Evolutionary conservation across 1,140 invertebrate genomes (phyloP).

Genomic region (Metopolophium dirhodum): DNA sequence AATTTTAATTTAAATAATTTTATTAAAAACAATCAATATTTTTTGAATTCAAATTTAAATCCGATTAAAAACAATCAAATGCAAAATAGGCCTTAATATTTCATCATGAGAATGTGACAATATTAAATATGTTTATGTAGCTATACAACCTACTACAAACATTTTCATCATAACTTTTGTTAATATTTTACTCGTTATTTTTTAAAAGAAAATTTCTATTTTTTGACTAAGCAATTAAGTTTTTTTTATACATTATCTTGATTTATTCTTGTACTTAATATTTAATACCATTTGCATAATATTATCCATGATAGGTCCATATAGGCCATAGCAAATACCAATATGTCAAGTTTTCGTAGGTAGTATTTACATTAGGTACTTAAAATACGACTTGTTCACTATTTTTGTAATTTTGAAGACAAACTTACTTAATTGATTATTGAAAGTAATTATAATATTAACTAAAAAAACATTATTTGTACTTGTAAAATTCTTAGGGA

Average conservation of each 20-base stretch:
- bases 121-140: too few species aligned
- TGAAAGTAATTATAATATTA: neutral
- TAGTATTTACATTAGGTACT: neutral
- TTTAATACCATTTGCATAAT: neutral
- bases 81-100: neutral
- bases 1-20: neutral
- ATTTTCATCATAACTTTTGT: too few species aligned
- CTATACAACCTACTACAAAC: too few species aligned
- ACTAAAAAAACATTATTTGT: neutral
- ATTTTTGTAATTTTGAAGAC: neutral
- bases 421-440: neutral
- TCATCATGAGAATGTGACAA: neutral
- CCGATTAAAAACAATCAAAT: neutral
- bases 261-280: neutral
- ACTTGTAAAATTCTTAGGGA: neutral
- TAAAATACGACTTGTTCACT: neutral
- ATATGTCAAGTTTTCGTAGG: neutral
- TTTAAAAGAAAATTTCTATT: too few species aligned
- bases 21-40: neutral
- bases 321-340: neutral
- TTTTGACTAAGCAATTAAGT: neutral
- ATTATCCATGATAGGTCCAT: too few species aligned
- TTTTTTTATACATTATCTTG: neutral
- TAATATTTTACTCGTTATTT: too few species aligned
- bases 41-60: neutral